These are phyloP conservation scores for Patella depressa DNA, from an alignment of 2,888 invertebrate genomes.

Conservation along the genomic window DNA sequence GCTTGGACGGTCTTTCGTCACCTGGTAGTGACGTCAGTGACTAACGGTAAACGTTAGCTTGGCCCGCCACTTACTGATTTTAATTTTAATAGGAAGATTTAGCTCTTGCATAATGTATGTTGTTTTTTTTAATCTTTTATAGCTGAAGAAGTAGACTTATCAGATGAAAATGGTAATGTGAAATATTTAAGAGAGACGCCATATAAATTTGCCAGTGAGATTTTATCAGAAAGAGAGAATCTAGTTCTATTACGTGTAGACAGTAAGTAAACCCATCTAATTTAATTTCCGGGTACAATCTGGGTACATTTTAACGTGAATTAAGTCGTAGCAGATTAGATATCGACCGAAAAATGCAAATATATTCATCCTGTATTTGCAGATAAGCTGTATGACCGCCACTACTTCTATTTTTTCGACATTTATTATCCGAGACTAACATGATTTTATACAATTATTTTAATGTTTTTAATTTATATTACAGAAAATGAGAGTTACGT, in stretches of 20 bases:
- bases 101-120: no score
- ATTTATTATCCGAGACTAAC: not conserved
- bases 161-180: slow-evolving; percentile 52
- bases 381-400: no score
- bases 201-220: slow-evolving; percentile 47
- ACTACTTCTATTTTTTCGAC: not conserved
- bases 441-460: not conserved
- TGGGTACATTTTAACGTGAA: no score
- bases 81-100: no score
- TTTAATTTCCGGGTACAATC: not conserved
- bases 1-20: no score
- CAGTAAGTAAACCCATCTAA: slow-evolving; percentile 38
- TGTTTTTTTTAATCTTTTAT: not conserved
- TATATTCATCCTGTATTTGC: no score
- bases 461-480: not conserved
- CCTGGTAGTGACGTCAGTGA: no score
- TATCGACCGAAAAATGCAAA: no score
- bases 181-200: slow-evolving; percentile 50
- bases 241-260: slow-evolving; percentile 50
- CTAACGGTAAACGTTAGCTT: no score
- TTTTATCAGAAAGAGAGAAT: slow-evolving; percentile 47
- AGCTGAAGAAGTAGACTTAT: slow-evolving; percentile 51
- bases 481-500: slow-evolving; percentile 25
- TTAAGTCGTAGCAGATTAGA: no score
- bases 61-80: no score